A percentile compares a stretch with the other conserved stretches of the same genome.
phyloP scores from a whole-genome alignment of 2,888 invertebrate genomes.

The Tenthredo notha region DNA sequence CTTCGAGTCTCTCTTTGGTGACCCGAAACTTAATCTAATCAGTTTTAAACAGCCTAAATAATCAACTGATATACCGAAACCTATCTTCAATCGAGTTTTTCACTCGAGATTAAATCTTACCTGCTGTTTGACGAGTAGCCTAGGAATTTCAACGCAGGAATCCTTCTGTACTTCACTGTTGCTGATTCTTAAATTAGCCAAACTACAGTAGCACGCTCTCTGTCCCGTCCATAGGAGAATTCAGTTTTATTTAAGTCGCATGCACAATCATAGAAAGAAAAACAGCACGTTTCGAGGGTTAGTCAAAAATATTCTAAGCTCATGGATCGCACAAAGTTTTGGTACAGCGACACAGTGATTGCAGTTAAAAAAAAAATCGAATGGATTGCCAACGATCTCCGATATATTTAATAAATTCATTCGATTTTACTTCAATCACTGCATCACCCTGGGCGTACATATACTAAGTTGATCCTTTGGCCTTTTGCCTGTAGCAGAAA shows the following conservation, averaged over 20 bases:
- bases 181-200: conserved; percentile 74
- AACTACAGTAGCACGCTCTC: conserved; percentile 77
- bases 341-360: conserved; percentile 15
- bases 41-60: neutral
- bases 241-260: conserved; percentile 52
- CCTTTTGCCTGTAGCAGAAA: neutral
- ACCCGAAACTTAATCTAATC: neutral
- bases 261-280: conserved; percentile 55
- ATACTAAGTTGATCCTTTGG: neutral
- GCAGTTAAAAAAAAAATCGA: neutral
- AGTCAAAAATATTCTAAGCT: conserved; percentile 43
- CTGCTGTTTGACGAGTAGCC: conserved; percentile 37
- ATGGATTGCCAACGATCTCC: neutral
- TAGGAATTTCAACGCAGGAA: neutral
- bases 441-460: neutral
- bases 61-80: neutral
- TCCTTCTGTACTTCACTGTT: conserved; percentile 65
- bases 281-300: conserved; percentile 52
- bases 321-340: neutral
- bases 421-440: neutral
- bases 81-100: neutral
- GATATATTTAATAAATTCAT: neutral
- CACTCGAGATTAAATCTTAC: conserved; percentile 35
- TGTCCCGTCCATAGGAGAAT: conserved; percentile 64
- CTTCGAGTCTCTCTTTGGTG: neutral